Conservation (phyloP, 2,113 vertebrate species). For the Hemiscyllium ocellatum region DNA sequence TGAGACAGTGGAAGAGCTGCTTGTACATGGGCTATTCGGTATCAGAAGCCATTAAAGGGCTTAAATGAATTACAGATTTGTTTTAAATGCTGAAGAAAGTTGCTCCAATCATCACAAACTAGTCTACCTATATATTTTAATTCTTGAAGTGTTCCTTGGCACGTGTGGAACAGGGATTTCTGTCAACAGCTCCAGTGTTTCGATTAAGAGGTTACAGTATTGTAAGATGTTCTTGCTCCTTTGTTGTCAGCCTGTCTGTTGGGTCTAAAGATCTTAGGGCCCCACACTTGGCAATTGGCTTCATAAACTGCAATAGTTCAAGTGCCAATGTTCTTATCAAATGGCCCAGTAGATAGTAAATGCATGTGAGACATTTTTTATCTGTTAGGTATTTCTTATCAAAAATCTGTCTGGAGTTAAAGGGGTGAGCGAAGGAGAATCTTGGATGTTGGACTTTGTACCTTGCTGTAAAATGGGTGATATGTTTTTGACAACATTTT, state of each 20-base stretch:
- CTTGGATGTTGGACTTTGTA: background rate
- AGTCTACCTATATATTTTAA: background rate
- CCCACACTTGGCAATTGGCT: background rate
- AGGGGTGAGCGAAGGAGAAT: background rate
- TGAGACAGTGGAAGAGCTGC: background rate
- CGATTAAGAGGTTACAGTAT: background rate
- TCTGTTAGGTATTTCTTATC: background rate
- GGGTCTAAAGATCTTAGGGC: background rate
- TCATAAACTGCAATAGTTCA: background rate
- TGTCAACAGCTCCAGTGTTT: background rate
- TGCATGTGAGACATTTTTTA: background rate
- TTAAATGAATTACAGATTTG: background rate
- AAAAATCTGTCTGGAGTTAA: background rate
- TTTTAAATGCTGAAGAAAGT: background rate
- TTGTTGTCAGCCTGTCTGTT: background rate
- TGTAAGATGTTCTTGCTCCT: background rate
- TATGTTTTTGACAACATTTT: background rate
- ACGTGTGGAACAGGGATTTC: background rate
- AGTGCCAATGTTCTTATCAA: background rate
- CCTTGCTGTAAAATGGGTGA: background rate
- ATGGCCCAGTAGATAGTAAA: too few relatives aligned
- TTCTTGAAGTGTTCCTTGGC: background rate
- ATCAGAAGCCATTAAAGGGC: background rate
- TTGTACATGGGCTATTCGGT: background rate
- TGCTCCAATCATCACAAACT: background rate